A percentile compares a stretch with the other conserved stretches of the same genome.
These are phyloP conservation scores for Drosophila neutralis DNA, from an alignment of 2,888 invertebrate genomes.

Conservation along the genomic window DNA sequence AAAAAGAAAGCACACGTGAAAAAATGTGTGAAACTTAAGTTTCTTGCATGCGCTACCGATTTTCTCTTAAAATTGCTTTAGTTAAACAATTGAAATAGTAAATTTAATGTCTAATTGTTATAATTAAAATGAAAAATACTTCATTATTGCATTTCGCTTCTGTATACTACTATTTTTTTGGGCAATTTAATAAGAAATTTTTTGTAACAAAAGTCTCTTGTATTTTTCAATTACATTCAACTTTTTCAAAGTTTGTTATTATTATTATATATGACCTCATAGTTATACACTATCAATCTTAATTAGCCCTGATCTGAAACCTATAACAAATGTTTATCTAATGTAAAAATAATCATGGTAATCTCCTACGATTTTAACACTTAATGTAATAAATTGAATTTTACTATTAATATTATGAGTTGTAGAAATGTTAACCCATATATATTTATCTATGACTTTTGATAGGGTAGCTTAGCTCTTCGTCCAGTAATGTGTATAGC, in stretches of 20 bases:
- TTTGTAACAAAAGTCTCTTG: not conserved
- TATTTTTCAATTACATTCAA: not conserved
- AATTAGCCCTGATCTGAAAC: not conserved
- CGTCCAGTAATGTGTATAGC: no score
- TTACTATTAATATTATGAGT: not conserved
- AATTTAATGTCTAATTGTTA: not conserved
- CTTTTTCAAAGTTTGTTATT: not conserved
- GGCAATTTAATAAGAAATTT: not conserved
- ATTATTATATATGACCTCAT: no score
- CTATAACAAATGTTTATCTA: no score
- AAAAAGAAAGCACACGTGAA: conserved; percentile 36
- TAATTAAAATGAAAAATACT: not conserved
- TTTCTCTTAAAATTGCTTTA: not conserved
- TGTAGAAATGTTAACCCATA: not conserved
- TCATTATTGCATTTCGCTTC: conserved; percentile 2
- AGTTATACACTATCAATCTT: not conserved
- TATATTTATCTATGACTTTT: no score
- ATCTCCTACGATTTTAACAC: no score
- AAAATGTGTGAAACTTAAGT: conserved; percentile 5
- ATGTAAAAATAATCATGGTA: no score
- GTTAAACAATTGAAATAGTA: not conserved
- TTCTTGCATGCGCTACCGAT: not conserved
- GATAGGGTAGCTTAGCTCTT: no score
- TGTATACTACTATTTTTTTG: not conserved
- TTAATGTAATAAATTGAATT: no score